These are phyloP conservation scores for Rhyacichthys aspro DNA, from an alignment of 2,797 vertebrate genomes.

Conservation along the genomic window DNA sequence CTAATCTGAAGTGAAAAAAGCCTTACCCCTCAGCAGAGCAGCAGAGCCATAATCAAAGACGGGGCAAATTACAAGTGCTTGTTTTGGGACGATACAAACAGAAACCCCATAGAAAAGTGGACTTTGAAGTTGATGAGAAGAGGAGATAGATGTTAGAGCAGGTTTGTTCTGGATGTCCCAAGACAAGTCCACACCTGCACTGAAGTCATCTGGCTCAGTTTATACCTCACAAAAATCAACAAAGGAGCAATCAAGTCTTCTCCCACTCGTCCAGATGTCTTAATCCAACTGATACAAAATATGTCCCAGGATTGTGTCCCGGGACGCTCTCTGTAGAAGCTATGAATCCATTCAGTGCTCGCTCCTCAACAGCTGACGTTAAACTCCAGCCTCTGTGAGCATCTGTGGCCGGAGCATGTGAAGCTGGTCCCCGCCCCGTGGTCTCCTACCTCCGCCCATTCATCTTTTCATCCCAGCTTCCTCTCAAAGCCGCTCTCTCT, in stretches of 20 bases:
- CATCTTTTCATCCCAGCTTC: conserved; percentile 71
- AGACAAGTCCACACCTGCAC: conserved; percentile 49
- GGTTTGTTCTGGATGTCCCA: background rate
- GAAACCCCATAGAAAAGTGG: conserved; percentile 35
- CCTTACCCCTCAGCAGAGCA: conserved; percentile 49
- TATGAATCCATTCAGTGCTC: background rate
- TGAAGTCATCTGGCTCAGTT: background rate
- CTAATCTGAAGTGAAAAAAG: conserved; percentile 42
- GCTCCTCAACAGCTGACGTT: background rate
- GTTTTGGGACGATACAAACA: conserved; percentile 65
- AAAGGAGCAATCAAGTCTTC: conserved; percentile 10
- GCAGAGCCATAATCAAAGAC: conserved; percentile 53
- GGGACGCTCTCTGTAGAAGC: conserved; percentile 30
- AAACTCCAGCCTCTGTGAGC: background rate
- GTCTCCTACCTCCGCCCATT: conserved; percentile 67
- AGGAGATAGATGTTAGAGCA: conserved; percentile 25
- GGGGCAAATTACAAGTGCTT: conserved; percentile 57
- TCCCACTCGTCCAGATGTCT: conserved; percentile 62
- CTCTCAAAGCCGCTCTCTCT: conserved; percentile 54
- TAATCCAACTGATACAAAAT: conserved; percentile 37
- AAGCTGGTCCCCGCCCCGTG: conserved; percentile 52
- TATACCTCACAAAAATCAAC: conserved; percentile 18
- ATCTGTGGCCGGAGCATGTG: background rate
- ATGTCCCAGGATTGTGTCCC: conserved; percentile 29
- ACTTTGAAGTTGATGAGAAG: conserved; percentile 58